A percentile compares a stretch with the other conserved stretches of the same genome.
phyloP scores from a whole-genome alignment of 64 coral and sea anemone genomes.

The Porites australiensis region DNA sequence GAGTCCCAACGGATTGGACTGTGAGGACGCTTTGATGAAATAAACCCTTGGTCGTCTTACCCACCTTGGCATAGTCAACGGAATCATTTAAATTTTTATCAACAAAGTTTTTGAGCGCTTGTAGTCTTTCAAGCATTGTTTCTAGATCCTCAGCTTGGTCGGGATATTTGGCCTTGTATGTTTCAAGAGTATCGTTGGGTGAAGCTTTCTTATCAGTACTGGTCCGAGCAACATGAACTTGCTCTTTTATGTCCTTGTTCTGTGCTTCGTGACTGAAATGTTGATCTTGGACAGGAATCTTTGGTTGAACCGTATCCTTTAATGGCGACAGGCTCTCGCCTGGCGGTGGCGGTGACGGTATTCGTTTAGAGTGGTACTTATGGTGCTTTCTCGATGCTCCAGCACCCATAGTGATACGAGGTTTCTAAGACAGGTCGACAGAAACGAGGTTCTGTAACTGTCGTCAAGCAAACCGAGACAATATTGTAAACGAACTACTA shows the following conservation, averaged over 20 bases:
- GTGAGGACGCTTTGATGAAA: background rate
- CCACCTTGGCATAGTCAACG: background rate
- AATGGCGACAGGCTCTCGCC: background rate
- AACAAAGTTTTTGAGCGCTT: background rate
- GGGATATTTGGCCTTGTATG: background rate
- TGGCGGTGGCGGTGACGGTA: background rate
- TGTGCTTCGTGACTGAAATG: background rate
- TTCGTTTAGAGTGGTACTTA: no score
- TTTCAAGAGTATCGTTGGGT: background rate
- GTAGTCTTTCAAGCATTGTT: background rate
- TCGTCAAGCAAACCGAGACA: no score
- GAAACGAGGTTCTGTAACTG: no score
- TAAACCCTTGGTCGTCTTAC: background rate
- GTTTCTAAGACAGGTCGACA: no score
- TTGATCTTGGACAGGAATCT: background rate
- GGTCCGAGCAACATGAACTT: no score
- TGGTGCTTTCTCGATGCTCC: background rate
- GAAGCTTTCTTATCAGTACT: background rate
- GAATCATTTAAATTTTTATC: background rate
- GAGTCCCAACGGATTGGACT: background rate
- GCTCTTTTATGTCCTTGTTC: background rate
- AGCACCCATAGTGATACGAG: background rate
- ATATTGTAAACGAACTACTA: no score
- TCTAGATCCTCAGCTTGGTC: background rate
- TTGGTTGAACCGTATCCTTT: background rate